Conservation (phyloP, 1,140 invertebrate species). For the Periplaneta americana region DNA sequence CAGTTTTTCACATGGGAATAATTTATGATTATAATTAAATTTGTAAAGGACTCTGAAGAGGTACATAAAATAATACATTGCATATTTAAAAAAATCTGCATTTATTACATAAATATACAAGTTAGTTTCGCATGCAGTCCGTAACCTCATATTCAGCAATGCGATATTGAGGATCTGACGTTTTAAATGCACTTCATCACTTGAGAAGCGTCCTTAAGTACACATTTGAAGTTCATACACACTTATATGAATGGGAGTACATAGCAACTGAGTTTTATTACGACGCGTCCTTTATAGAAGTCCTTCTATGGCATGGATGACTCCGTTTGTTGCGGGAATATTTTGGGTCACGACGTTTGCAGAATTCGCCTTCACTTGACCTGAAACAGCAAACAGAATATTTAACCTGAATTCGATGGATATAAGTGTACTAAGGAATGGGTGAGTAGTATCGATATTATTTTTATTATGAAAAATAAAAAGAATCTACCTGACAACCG, state of each 20-base stretch:
- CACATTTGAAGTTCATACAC: no score
- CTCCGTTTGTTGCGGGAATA: constrained; percentile 81
- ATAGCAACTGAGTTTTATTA: neutral
- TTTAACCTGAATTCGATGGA: neutral
- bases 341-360: constrained; percentile 70
- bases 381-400: constrained; percentile 38
- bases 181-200: no score
- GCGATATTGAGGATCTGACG: no score
- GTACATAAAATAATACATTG: neutral
- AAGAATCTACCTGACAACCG: no score
- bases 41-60: neutral
- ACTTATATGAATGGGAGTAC: neutral
- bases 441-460: neutral
- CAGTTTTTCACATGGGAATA: no score
- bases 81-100: neutral
- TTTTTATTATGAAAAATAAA: no score
- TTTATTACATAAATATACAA: neutral
- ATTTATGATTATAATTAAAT: no score
- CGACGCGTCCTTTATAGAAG: constrained; percentile 51
- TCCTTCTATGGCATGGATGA: constrained; percentile 78
- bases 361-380: constrained; percentile 75
- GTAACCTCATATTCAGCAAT: no score
- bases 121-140: neutral
- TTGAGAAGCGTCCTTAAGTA: no score
- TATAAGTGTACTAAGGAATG: neutral